Conservation (phyloP, 2,113 vertebrate genomes). For the Ictalurus punctatus region DNA sequence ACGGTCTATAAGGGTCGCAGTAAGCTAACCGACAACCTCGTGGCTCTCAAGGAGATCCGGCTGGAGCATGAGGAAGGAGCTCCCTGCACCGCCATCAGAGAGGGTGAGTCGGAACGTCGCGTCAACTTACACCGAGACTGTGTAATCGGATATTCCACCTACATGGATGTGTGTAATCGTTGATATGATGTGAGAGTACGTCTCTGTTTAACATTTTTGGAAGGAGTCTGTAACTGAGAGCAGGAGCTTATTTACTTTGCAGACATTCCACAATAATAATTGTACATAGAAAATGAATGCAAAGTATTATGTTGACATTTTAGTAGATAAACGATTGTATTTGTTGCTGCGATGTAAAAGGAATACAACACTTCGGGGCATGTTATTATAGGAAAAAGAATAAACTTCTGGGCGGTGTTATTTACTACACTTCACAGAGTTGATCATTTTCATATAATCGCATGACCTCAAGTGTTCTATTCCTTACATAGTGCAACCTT, state of each 20-base stretch:
- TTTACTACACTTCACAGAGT: neutral
- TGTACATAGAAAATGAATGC: neutral
- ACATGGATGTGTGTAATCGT: neutral
- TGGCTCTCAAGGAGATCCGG: slow-evolving; percentile 77
- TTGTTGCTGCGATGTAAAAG: too few relatives aligned
- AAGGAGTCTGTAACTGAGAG: neutral
- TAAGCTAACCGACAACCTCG: slow-evolving; percentile 77
- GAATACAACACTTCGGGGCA: too few relatives aligned
- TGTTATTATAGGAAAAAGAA: too few relatives aligned
- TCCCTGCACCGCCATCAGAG: slow-evolving; percentile 78
- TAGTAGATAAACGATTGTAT: too few relatives aligned
- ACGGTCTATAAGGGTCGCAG: slow-evolving; percentile 78
- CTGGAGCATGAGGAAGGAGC: slow-evolving; percentile 79
- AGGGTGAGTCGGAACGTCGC: slow-evolving; percentile 63
- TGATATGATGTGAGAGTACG: neutral
- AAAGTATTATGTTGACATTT: neutral
- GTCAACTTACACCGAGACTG: neutral
- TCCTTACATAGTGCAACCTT: neutral
- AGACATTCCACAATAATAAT: neutral
- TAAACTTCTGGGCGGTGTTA: neutral
- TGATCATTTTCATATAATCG: neutral
- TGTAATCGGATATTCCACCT: neutral
- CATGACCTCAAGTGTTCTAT: neutral
- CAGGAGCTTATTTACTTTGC: neutral
- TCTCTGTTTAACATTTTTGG: too few relatives aligned